Conservation (phyloP, 35 echinoderm and acorn worm genomes). For the Heliocidaris tuberculata region DNA sequence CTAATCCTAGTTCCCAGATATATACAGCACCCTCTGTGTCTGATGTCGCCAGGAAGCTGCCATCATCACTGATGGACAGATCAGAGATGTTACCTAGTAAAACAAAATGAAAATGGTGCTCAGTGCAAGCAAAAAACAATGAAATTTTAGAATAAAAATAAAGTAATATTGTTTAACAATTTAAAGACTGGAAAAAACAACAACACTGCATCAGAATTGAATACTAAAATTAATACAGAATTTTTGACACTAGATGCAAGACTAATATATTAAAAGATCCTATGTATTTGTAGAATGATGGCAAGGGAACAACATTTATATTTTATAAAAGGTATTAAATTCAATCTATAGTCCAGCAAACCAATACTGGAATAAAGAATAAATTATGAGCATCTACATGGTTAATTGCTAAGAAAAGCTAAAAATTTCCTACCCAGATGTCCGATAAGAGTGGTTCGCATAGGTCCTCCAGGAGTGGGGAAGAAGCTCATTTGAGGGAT, state of each 20-base stretch:
- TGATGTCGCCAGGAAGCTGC: slow-evolving; percentile 69
- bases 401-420: too few relatives aligned
- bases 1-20: slow-evolving; percentile 81
- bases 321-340: too few relatives aligned
- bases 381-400: too few relatives aligned
- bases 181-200: neutral
- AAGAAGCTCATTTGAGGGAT: slow-evolving; percentile 79
- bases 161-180: neutral
- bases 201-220: too few relatives aligned
- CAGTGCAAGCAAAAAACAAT: neutral
- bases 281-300: too few relatives aligned
- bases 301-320: too few relatives aligned
- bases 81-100: slow-evolving; percentile 68
- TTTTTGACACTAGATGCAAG: too few relatives aligned
- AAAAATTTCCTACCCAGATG: slow-evolving; percentile 65
- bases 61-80: slow-evolving; percentile 60
- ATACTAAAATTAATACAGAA: too few relatives aligned
- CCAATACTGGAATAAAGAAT: too few relatives aligned
- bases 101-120: neutral
- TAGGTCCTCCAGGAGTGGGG: slow-evolving; percentile 81
- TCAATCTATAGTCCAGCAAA: too few relatives aligned
- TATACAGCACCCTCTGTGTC: slow-evolving; percentile 75
- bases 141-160: neutral
- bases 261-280: too few relatives aligned
- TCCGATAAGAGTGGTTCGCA: slow-evolving; percentile 83